Conservation (phyloP, 2,113 vertebrate genomes). For the Erythrolamprus reginae region DNA sequence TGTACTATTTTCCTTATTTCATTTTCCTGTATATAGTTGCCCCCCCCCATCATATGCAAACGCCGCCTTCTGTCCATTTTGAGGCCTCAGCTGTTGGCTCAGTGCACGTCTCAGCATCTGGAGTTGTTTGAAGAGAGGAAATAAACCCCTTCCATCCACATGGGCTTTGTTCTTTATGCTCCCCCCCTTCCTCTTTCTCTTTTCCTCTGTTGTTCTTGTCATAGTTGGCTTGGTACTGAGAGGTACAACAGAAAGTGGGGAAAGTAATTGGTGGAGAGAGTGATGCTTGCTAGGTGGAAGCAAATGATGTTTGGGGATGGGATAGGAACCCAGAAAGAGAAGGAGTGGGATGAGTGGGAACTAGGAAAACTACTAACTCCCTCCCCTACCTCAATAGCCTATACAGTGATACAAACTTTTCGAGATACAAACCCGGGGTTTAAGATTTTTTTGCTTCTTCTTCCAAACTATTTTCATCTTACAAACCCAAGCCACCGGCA, state of each 20-base stretch:
- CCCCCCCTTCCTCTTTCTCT: not conserved
- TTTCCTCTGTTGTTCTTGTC: constrained; percentile 2
- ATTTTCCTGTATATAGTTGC: not conserved
- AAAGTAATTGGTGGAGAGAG: not conserved
- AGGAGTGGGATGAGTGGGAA: not conserved
- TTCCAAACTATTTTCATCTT: too few species aligned
- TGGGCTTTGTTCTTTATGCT: constrained; percentile 21
- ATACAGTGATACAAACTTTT: too few species aligned
- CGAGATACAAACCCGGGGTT: too few species aligned
- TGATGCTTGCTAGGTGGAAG: not conserved
- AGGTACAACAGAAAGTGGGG: not conserved
- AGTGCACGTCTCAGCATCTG: constrained; percentile 17
- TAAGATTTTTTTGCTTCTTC: too few species aligned
- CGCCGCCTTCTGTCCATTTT: not conserved
- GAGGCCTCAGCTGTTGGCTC: not conserved
- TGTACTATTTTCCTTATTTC: not conserved
- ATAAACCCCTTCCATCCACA: not conserved
- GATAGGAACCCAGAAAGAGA: not conserved
- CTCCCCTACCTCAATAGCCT: not conserved
- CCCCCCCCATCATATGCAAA: not conserved
- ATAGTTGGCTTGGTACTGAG: constrained; percentile 15
- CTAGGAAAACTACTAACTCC: not conserved
- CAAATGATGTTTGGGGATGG: not conserved
- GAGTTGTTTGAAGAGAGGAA: constrained; percentile 31
- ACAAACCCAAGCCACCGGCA: too few species aligned